Conservation (phyloP, 1,140 invertebrate genomes). For the Augochlora pura region DNA sequence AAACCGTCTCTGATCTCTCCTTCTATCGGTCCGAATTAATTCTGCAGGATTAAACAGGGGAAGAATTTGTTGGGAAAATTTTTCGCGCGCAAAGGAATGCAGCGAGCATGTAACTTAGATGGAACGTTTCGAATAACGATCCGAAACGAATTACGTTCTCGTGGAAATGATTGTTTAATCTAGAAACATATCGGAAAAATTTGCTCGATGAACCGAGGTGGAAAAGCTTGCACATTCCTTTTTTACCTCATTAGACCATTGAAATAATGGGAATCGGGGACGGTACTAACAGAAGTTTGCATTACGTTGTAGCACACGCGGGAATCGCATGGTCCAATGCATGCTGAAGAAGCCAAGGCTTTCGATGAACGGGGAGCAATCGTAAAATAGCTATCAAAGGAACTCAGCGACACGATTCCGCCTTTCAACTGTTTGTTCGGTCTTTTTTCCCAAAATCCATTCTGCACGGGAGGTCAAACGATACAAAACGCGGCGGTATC, state of each 20-base stretch:
- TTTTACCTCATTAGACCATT: too few species aligned
- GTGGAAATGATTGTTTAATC: not conserved
- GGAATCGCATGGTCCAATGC: too few species aligned
- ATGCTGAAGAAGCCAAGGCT: not conserved
- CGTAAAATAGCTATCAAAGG: conserved; percentile 41
- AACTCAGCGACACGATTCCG: conserved; percentile 6
- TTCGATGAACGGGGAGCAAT: not conserved
- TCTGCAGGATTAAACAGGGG: too few species aligned
- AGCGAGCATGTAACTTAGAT: not conserved
- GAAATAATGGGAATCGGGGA: too few species aligned
- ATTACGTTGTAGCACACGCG: too few species aligned
- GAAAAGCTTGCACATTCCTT: too few species aligned
- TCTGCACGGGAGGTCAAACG: conserved; percentile 17
- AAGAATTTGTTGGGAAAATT: not conserved
- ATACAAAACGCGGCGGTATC: conserved; percentile 6
- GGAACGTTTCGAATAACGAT: not conserved
- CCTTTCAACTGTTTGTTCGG: conserved; percentile 3
- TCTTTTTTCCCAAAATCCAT: not conserved
- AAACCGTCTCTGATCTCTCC: too few species aligned
- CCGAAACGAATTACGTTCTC: too few species aligned
- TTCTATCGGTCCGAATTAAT: too few species aligned
- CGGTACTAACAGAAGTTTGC: too few species aligned
- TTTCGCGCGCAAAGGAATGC: not conserved
- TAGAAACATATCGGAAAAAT: not conserved
- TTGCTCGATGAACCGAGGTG: too few species aligned